These are phyloP conservation scores for Hippocampus abdominalis DNA, from an alignment of 2,113 vertebrate genomes.

Conservation along the genomic window DNA sequence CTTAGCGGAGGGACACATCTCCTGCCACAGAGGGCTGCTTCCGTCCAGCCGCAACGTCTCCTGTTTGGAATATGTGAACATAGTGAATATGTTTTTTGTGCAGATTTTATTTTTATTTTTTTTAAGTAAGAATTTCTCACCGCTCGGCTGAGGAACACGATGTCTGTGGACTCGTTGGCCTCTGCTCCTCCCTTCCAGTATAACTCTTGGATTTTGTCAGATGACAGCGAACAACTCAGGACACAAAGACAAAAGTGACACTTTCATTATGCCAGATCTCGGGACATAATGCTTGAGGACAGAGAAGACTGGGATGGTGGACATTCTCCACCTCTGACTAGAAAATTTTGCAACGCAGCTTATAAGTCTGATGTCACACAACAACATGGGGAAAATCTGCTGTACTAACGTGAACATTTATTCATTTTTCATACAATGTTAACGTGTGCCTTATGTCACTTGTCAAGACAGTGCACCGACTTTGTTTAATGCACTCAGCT, in stretches of 20 bases:
- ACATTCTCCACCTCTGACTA: too few relatives aligned
- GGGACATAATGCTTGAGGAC: background rate
- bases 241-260: constrained; percentile 6
- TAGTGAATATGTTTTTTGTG: background rate
- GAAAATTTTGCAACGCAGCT: too few relatives aligned
- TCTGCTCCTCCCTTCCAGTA: constrained; percentile 82
- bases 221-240: constrained; percentile 78
- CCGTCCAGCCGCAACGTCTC: constrained; percentile 69
- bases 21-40: constrained; percentile 72
- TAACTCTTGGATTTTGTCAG: constrained; percentile 73
- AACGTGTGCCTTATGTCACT: too few relatives aligned
- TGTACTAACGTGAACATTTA: too few relatives aligned
- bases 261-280: background rate
- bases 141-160: constrained; percentile 76
- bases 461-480: too few relatives aligned
- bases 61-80: constrained; percentile 49
- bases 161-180: constrained; percentile 82
- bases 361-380: too few relatives aligned
- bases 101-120: background rate
- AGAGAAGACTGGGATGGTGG: background rate
- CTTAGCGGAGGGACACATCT: constrained; percentile 88
- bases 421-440: too few relatives aligned
- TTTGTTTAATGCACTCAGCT: too few relatives aligned
- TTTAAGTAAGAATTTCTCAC: constrained; percentile 49
- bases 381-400: too few relatives aligned